These are phyloP conservation scores for Drosophila phalerata DNA, from an alignment of 2,888 invertebrate genomes.

Conservation along the genomic window DNA sequence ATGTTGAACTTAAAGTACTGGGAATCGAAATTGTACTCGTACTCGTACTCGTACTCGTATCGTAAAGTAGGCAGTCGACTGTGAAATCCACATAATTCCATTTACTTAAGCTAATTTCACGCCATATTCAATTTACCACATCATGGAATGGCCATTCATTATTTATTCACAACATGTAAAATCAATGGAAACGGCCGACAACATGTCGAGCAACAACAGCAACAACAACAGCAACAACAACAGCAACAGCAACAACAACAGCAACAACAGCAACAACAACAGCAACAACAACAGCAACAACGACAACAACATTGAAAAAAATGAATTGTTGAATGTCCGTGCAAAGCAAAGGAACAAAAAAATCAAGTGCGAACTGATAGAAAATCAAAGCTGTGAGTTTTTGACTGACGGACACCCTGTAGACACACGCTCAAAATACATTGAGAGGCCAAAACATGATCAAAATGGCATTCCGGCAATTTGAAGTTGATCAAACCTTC, in stretches of 20 bases:
- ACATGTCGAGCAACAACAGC: slow-evolving; percentile 27
- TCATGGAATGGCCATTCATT: slow-evolving; percentile 79
- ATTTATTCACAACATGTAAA: slow-evolving; percentile 84
- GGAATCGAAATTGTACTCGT: neutral
- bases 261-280: slow-evolving; percentile 22
- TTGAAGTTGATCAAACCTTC: too few species aligned
- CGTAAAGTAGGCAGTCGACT: slow-evolving; percentile 58
- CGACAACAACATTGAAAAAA: slow-evolving; percentile 45
- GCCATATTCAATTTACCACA: slow-evolving; percentile 83
- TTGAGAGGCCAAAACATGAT: too few species aligned
- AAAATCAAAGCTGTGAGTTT: neutral
- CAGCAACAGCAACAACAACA: slow-evolving; percentile 13
- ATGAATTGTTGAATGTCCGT: slow-evolving; percentile 70
- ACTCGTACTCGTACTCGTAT: neutral
- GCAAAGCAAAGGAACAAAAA: slow-evolving; percentile 15
- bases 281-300: slow-evolving; percentile 9
- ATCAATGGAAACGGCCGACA: slow-evolving; percentile 72
- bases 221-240: slow-evolving; percentile 18
- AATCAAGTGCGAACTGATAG: slow-evolving; percentile 8
- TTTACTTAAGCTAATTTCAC: slow-evolving; percentile 84
- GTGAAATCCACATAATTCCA: slow-evolving; percentile 84
- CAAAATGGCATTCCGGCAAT: too few species aligned
- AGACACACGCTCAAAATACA: neutral
- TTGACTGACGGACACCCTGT: slow-evolving; percentile 14
- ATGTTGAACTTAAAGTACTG: slow-evolving; percentile 20